Evolutionary conservation across 2,888 invertebrate genomes (phyloP).

Genomic region (Lacanobia oleracea): DNA sequence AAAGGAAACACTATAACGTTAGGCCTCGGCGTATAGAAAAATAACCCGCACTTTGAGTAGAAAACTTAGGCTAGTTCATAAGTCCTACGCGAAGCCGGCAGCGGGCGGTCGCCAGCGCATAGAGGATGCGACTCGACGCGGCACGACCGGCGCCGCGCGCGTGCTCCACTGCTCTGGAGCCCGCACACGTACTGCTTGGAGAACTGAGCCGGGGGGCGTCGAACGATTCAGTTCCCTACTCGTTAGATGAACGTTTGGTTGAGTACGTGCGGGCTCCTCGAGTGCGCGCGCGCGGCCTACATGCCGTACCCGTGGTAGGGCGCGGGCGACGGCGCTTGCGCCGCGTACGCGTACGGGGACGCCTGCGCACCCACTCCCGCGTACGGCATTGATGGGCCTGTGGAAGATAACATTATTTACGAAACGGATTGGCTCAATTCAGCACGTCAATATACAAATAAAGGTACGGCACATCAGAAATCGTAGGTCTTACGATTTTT

Average conservation of each 20-base stretch:
- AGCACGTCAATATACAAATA: too few species aligned
- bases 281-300: slow-evolving; percentile 84
- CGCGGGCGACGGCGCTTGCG: slow-evolving; percentile 88
- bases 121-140: slow-evolving; percentile 24
- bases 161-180: too few species aligned
- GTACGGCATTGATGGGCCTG: slow-evolving; percentile 89
- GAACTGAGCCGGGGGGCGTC: slow-evolving; percentile 20
- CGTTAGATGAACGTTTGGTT: background rate
- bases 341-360: slow-evolving; percentile 89
- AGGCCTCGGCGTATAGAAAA: slow-evolving; percentile 69
- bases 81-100: slow-evolving; percentile 63
- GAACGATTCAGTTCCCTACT: slow-evolving; percentile 9
- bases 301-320: slow-evolving; percentile 91
- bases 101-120: slow-evolving; percentile 61
- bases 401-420: background rate
- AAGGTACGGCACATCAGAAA: too few species aligned
- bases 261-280: slow-evolving; percentile 4
- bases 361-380: slow-evolving; percentile 84
- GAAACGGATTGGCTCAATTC: background rate
- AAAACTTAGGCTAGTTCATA: slow-evolving; percentile 70
- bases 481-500: too few species aligned
- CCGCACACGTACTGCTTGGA: too few species aligned
- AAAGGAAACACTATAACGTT: slow-evolving; percentile 69
- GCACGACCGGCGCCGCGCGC: too few species aligned
- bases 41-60: slow-evolving; percentile 63